These are phyloP conservation scores for Drosophila macrothrix DNA, from an alignment of 2,888 invertebrate genomes.

Conservation along the genomic window DNA sequence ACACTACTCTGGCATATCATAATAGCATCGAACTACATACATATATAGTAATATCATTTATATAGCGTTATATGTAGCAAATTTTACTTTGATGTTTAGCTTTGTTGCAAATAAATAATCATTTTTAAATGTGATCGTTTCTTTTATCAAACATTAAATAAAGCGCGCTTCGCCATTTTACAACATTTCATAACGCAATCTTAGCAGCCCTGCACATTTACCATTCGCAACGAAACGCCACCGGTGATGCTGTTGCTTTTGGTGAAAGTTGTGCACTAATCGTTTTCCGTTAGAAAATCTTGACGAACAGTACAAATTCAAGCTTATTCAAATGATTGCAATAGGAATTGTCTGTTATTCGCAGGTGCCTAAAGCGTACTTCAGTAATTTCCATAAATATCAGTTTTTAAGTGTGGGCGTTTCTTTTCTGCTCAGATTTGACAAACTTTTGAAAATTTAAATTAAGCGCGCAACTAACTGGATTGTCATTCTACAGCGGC, in stretches of 20 bases:
- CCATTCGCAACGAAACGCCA: background rate
- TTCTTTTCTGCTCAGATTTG: background rate
- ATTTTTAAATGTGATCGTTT: constrained; percentile 1
- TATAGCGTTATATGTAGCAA: constrained; percentile 32
- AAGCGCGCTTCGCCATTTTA: background rate
- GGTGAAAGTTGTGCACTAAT: constrained; percentile 44
- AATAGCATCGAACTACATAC: constrained; percentile 36
- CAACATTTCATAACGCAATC: background rate
- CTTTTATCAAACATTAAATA: background rate
- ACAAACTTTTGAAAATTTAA: background rate
- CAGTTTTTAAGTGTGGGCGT: too few species aligned
- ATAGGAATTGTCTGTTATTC: too few species aligned
- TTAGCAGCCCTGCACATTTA: background rate
- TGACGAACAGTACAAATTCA: background rate
- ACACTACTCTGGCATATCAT: constrained; percentile 32
- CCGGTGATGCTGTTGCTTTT: background rate
- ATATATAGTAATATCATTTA: constrained; percentile 23
- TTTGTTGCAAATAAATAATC: constrained; percentile 40
- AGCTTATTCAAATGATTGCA: too few species aligned
- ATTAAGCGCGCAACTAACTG: background rate
- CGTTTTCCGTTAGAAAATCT: constrained; percentile 19
- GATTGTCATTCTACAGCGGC: background rate
- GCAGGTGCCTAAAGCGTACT: too few species aligned
- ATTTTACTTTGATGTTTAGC: constrained; percentile 41
- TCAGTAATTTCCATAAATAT: too few species aligned